Base-by-base conservation (phyloP, 2,113 vertebrate species). In the Coregonus clupeaformis region DNA sequence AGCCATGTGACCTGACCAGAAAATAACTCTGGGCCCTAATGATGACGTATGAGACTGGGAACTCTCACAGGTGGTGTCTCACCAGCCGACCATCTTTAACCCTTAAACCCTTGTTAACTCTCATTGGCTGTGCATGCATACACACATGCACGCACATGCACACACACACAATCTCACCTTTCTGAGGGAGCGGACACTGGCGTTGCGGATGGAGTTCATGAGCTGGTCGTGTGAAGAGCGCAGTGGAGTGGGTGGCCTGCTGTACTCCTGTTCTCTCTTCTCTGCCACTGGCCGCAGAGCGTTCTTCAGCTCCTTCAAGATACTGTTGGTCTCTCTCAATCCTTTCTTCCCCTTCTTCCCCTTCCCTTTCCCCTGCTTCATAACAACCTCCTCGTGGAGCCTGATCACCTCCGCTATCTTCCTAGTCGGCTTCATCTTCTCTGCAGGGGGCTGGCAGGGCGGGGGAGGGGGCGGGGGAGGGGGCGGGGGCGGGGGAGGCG, bases 401-500 rank as follows among this genome's bases (percentile, higher is more conserved):
- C 92, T 95, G 90, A 98, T 98, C 73, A 96, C 95, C 85, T 97
- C 95, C 0, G 97, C 98, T 2, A 98, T 98, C 88, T 94, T 97
- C 73, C 97, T 89, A 12, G 95, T 97, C 30, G 97, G 95, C 64
- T 89, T 83, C 60, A 91, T 93, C 83, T 95, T 95, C 77, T 95
- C 93, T 70, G 91, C 68, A 9, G 80, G 82, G 2, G 86, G 89
- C 0, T 87, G 90, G 9, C 74, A 75, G 3, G 75, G 77, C 0
- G 85, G 88, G 0, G 88, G 89, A 0, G 90, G 91, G 0, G 91
- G 91, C 0, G 89, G 85, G 0, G 92, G 94, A 0, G 89, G 93
- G 0, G 67, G 69, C 0, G 91, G 90, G 0, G 94, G 92, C 0
- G 91, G 92, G 0, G 91, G 91, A 0, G 90, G 91, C 0, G 90